Percentiles rank a stretch among this genome's conserved stretches.
Evolutionary conservation across 2,888 invertebrate genomes (phyloP).

Genomic region (Lapara coniferarum): DNA sequence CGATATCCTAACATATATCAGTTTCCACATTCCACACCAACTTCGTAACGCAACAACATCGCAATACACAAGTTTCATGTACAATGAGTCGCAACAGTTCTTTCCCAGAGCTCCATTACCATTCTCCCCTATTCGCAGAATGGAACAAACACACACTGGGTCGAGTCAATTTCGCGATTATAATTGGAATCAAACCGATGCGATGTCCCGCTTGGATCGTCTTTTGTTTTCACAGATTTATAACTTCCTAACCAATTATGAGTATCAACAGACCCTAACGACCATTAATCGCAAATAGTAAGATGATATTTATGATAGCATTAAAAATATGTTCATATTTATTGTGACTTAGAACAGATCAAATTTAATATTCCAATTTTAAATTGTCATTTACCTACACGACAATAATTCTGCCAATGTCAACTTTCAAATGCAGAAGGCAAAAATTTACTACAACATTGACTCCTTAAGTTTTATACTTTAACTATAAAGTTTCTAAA

Average conservation of each 20-base stretch:
- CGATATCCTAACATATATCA: too few species aligned
- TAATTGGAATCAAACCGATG: constrained; percentile 73
- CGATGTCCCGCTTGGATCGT: constrained; percentile 51
- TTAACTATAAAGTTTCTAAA: too few species aligned
- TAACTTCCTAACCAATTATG: constrained; percentile 68
- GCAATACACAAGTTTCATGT: neutral
- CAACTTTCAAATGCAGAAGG: too few species aligned
- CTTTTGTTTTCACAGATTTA: constrained; percentile 73
- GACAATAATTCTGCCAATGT: too few species aligned
- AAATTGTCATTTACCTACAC: too few species aligned
- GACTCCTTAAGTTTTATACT: too few species aligned
- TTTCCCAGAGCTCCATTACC: constrained; percentile 10
- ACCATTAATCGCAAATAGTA: constrained; percentile 38
- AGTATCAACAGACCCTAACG: constrained; percentile 50
- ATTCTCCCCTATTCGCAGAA: constrained; percentile 32
- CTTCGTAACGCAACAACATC: neutral
- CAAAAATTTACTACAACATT: too few species aligned
- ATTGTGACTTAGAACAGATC: too few species aligned
- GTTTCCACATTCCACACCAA: too few species aligned
- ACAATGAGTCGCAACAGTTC: neutral
- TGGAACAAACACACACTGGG: constrained; percentile 39
- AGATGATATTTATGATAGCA: neutral
- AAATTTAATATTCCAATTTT: too few species aligned
- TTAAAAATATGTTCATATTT: too few species aligned
- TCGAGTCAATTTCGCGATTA: constrained; percentile 68